Conservation (phyloP, 2,113 vertebrate species). For the Chauna torquata region DNA sequence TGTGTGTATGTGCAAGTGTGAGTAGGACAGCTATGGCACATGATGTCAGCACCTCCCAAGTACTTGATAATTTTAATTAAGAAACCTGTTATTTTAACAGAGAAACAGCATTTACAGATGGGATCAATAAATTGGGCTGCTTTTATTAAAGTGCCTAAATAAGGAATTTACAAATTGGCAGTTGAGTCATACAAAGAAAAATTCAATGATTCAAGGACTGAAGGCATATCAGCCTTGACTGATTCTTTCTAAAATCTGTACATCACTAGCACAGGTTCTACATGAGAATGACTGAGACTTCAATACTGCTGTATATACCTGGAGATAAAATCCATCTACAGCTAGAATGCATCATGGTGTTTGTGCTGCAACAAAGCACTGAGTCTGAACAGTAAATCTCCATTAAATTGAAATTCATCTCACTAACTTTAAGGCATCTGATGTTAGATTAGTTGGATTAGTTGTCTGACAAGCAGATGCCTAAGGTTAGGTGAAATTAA, state of each 20-base stretch:
- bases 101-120: background rate
- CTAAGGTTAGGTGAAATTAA: background rate
- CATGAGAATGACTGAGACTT: background rate
- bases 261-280: background rate
- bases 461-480: background rate
- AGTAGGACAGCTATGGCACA: background rate
- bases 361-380: background rate
- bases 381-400: background rate
- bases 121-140: background rate
- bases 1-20: rapidly evolving
- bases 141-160: conserved; percentile 15
- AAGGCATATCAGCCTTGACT: background rate
- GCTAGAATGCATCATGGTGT: background rate
- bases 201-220: background rate
- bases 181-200: background rate
- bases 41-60: background rate
- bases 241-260: background rate
- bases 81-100: background rate
- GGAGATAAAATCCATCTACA: background rate
- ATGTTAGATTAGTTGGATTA: background rate
- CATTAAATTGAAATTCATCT: background rate
- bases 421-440: background rate
- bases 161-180: background rate
- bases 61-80: conserved; percentile 4
- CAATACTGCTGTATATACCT: background rate